phyloP scores from a whole-genome alignment of 1,140 invertebrate species.

The silkworm (Bombyx mori) region ASM3026992v2 NC_085117.1:6771001-6771500 shows the following conservation, averaged over 20 bases:
- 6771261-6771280: constrained; percentile 75
- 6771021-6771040: too few species aligned
- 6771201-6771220: constrained; percentile 51
- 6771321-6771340: constrained; percentile 53
- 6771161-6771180: too few species aligned
- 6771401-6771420: constrained; percentile 55
- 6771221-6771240: constrained; percentile 71
- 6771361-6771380: constrained; percentile 18
- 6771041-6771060: too few species aligned
- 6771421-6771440: constrained; percentile 73
- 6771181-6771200: neutral
- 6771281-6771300: constrained; percentile 75
- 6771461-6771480: too few species aligned
- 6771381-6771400: constrained; percentile 20
- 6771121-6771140: too few species aligned
- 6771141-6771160: too few species aligned
- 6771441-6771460: neutral
- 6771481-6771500: too few species aligned
- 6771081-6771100: too few species aligned
- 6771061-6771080: too few species aligned
- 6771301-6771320: constrained; percentile 76
- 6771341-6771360: constrained; percentile 19
- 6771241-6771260: constrained; percentile 75
- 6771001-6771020: too few species aligned
- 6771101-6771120: too few species aligned